These are phyloP conservation scores for Parasteatoda lunata DNA, from an alignment of 2,888 invertebrate genomes.

Conservation along the genomic window DNA sequence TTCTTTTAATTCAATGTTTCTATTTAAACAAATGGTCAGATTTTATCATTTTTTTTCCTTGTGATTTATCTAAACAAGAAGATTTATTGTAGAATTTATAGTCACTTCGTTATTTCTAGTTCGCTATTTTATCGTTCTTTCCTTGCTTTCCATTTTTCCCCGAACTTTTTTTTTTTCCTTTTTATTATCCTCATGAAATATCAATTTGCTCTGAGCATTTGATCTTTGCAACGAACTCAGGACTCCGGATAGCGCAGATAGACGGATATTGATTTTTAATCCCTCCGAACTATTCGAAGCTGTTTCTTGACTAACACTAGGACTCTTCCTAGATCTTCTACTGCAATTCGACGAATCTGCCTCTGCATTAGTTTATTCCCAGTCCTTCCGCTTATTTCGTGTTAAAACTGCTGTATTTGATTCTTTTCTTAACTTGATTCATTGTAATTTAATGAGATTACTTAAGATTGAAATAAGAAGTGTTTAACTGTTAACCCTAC, in stretches of 20 bases:
- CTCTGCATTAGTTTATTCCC: neutral
- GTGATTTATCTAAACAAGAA: too few species aligned
- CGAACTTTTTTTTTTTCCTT: neutral
- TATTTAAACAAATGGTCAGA: too few species aligned
- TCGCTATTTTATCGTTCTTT: neutral
- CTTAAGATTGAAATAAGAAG: too few species aligned
- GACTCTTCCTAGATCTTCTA: neutral
- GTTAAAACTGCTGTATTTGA: too few species aligned
- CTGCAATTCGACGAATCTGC: conserved; percentile 4
- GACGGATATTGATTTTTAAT: conserved; percentile 39
- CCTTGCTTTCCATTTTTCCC: neutral
- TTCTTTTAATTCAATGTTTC: too few species aligned
- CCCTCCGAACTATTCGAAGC: neutral
- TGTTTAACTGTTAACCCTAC: too few species aligned
- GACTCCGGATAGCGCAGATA: neutral
- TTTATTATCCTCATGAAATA: conserved; percentile 29
- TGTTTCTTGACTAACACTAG: conserved; percentile 30
- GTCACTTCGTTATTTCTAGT: too few species aligned
- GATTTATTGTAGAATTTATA: too few species aligned
- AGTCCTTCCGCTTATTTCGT: too few species aligned
- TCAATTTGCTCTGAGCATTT: conserved; percentile 23
- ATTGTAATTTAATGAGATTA: too few species aligned
- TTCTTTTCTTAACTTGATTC: too few species aligned
- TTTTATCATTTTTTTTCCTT: too few species aligned
- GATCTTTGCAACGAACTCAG: neutral